Evolutionary conservation across 2,888 invertebrate species (phyloP), one percentile per base, ranked within the genome.

Genomic region (Drosophila ochracea): DNA sequence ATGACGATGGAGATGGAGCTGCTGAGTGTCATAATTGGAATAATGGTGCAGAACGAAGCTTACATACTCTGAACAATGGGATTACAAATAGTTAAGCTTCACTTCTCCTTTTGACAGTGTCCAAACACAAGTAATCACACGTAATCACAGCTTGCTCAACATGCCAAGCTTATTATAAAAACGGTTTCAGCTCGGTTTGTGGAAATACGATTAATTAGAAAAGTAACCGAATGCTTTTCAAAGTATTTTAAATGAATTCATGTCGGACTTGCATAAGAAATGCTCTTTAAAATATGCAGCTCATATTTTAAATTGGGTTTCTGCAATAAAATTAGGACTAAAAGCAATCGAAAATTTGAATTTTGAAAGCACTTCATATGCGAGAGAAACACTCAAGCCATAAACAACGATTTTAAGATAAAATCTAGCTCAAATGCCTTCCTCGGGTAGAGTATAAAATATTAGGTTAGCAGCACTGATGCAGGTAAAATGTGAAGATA

Each of bases 21-120:
- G 47, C 19, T 11, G 67, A 21, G 61, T 57, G 57, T 33, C 49
- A 73, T 78, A 78, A 82, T 80, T 82, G 82, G 78, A 81, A 81
- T 78, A 77, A 80, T 80, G 68, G 65, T 31, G 57, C 53, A 79
- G 49, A 59, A 60, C 68, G 68, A 67, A 78, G 82, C 82, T 70
- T 69, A 82, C 82, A 82, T 65, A 65, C 62, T 53, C 68, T 67
- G 63, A 35, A 78, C 78, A 82, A 73, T 68, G 69, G 82, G 54
- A 61, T 79, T 67, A 82, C 63, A 59, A 53, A 65, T 57, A 63
- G 72, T 52, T 67, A 49, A 67, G 64, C 63, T 54, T 30, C 31
- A 55, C 13, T 47, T 35, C 21, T n/a, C 49, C 13, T 35, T 41
- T 54, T 35, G 37, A 35, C 30, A 33, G n/a, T 57, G 43, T 37